Conservation (phyloP, 2,797 vertebrate species). For the Periophthalmus magnuspinnatus region DNA sequence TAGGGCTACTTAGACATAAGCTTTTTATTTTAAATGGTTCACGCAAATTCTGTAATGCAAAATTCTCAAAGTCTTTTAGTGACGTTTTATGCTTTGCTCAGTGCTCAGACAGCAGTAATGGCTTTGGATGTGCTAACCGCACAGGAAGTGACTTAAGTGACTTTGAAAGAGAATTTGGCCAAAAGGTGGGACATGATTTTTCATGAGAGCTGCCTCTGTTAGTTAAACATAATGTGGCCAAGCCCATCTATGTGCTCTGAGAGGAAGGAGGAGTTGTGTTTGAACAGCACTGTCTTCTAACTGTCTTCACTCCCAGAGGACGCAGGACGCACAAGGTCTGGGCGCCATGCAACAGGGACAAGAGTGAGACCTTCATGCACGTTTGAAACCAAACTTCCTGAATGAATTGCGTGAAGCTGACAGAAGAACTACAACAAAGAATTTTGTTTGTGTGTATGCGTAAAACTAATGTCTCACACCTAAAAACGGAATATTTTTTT, state of each 20-base stretch:
- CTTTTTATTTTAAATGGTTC: too few species aligned
- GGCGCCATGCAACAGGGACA: background rate
- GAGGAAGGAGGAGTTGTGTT: constrained; percentile 69
- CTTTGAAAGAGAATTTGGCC: background rate
- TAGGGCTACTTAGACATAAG: background rate
- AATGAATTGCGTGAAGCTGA: background rate
- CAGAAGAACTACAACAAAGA: background rate
- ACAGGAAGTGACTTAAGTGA: background rate
- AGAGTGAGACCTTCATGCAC: too few species aligned
- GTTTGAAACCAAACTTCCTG: background rate
- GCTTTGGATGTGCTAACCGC: background rate
- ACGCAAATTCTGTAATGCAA: background rate
- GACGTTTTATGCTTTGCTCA: background rate
- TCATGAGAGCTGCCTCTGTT: background rate
- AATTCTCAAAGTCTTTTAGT: background rate
- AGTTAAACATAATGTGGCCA: background rate
- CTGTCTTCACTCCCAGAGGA: background rate
- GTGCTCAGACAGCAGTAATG: background rate
- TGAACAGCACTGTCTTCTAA: constrained; percentile 9
- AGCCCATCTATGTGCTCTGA: constrained; percentile 31
- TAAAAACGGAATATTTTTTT: background rate
- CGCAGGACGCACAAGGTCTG: background rate
- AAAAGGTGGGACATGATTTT: background rate
- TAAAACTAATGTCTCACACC: background rate
- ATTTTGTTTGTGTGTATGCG: background rate